phyloP scores from a whole-genome alignment of 2,888 invertebrate species.

The Cloeon dipterum region DNA sequence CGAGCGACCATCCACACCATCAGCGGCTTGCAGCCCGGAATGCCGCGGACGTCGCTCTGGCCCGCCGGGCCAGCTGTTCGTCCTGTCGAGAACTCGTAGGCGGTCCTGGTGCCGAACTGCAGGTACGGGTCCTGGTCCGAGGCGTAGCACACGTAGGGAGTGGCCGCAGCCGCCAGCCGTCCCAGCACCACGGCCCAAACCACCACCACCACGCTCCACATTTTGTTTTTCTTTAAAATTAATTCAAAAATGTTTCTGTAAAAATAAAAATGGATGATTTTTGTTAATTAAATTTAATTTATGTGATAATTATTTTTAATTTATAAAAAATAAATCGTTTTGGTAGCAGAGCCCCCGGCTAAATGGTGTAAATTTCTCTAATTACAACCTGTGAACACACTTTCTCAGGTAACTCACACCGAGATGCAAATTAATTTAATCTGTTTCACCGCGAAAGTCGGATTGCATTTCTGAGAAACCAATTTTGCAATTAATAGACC shows the following conservation, averaged over 20 bases:
- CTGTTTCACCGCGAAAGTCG: no score
- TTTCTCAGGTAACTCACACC: no score
- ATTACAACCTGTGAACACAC: no score
- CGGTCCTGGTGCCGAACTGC: constrained; percentile 48
- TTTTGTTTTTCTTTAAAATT: not conserved
- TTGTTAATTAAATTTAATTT: not conserved
- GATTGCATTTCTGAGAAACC: no score
- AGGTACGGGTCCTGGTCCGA: constrained; percentile 37
- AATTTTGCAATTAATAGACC: no score
- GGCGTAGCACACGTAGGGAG: constrained; percentile 25
- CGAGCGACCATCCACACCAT: constrained; percentile 50
- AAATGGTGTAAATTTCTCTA: no score
- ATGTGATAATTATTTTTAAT: not conserved
- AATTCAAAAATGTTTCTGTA: not conserved
- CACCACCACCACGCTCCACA: not conserved
- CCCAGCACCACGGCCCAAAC: constrained; percentile 5
- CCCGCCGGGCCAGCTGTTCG: not conserved
- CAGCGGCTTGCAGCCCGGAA: constrained; percentile 40
- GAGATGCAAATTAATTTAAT: no score
- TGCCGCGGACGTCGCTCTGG: not conserved
- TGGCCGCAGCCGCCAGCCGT: constrained; percentile 10
- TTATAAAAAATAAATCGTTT: constrained; percentile 1
- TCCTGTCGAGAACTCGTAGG: constrained; percentile 35
- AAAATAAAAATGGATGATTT: not conserved
- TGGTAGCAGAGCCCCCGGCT: no score